These are phyloP conservation scores for Phymatocera aterrima DNA, from an alignment of 2,888 invertebrate genomes.

Conservation along the genomic window DNA sequence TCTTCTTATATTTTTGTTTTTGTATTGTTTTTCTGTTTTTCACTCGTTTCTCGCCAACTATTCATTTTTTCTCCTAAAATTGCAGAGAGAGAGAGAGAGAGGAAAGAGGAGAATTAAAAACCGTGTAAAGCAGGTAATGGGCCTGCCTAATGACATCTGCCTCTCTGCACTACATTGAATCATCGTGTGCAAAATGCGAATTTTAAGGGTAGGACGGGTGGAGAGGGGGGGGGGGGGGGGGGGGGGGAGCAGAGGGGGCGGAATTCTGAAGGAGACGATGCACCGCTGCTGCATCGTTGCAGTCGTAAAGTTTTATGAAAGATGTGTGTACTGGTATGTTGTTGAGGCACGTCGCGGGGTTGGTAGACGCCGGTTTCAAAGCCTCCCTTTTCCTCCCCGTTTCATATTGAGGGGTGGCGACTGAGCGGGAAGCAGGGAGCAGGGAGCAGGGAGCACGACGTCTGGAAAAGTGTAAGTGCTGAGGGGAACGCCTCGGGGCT, in stretches of 20 bases:
- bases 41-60: too few relatives aligned
- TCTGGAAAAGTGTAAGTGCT: conserved; percentile 65
- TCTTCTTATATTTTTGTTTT: too few relatives aligned
- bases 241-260: conserved; percentile 18
- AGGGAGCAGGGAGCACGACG: conserved; percentile 50
- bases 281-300: conserved; percentile 41
- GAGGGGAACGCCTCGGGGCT: conserved; percentile 57
- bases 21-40: too few relatives aligned
- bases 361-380: conserved; percentile 44
- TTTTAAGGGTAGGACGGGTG: conserved; percentile 50
- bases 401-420: conserved; percentile 62
- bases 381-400: conserved; percentile 54
- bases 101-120: neutral
- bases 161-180: conserved; percentile 17
- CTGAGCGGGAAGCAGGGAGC: neutral
- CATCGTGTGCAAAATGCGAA: conserved; percentile 49
- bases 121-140: neutral
- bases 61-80: too few relatives aligned
- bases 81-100: neutral
- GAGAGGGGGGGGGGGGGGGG: conserved; percentile 35
- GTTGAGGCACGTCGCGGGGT: conserved; percentile 42
- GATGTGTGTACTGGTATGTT: conserved; percentile 35
- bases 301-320: conserved; percentile 3
- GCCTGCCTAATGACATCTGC: conserved; percentile 21
- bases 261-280: conserved; percentile 13